Evolutionary conservation across 2,797 vertebrate genomes (phyloP), one percentile per base, ranked within the genome.

Genomic region (Echiichthys vipera): DNA sequence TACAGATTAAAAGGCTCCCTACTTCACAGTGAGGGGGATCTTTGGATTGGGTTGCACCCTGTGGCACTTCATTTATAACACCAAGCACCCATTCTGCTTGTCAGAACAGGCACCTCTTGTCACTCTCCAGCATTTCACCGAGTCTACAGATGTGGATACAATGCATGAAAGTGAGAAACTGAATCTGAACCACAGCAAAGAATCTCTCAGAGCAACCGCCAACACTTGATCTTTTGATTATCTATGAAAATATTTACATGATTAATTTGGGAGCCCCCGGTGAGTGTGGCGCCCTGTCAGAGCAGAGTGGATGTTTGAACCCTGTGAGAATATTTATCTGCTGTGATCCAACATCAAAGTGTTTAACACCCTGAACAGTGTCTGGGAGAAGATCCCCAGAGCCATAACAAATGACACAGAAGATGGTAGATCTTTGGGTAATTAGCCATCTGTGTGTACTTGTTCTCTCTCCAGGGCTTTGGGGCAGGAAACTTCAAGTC

Each of bases 401-500:
- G 87, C 78, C 79, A 83, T 71, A 81, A 85, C 65, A 83, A 77
- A 86, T 49, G 86, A 75, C 73, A 83, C 68, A 72, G 80, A 88
- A 86, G 86, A 67, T 51, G 81, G 75, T 47, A 80, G 80, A 71
- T 90, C 80, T 81, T 20, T 77, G 70, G 73, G 78, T 88, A 84
- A 91, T 90, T 87, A 87, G 63, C 82, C 82, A 86, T 87, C 79
- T 89, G 84, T 40, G 71, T 77, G 71, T 85, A 75, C 84, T 55
- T 82, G 45, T 80, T 84, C 82, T 73, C 63, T 71, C 80, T 89
- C 45, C 84, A 96, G 95, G 95, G 95, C 76, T 96, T 96, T 29
- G 95, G 95, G 61, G 95, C 95, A 70, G 95, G 95, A 76, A 96
- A 96, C 89, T 95, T 96, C 89, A 95, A 96, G 91, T 96, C 95